Conservation (phyloP, 2,113 vertebrate species). For the Macrotis lagotis region DNA sequence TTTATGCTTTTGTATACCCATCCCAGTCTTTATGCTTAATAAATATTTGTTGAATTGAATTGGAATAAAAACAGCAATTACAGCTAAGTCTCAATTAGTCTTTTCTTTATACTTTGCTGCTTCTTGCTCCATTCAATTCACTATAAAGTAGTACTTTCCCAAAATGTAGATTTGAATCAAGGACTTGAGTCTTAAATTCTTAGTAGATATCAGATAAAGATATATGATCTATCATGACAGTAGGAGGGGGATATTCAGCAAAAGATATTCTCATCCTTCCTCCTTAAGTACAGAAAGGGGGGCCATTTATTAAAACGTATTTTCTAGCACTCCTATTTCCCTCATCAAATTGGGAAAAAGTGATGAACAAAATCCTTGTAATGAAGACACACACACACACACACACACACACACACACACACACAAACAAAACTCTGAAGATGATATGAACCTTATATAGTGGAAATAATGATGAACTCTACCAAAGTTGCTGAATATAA, state of each 20-base stretch:
- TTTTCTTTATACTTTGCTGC: not conserved
- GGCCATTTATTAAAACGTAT: not conserved
- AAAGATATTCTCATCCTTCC: not conserved
- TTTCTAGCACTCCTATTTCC: not conserved
- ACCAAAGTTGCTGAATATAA: not conserved
- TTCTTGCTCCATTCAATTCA: not conserved
- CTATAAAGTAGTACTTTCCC: not conserved
- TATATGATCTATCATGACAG: not conserved
- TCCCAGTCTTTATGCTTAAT: too few relatives aligned
- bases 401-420: too few relatives aligned
- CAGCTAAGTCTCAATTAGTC: not conserved
- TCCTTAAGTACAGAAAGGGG: not conserved
- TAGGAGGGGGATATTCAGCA: not conserved
- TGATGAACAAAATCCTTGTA: not conserved
- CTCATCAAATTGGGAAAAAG: not conserved
- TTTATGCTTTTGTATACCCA: too few relatives aligned
- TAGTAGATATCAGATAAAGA: not conserved
- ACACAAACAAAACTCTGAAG: too few relatives aligned
- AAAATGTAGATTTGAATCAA: not conserved
- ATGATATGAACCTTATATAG: too few relatives aligned
- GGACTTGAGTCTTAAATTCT: not conserved
- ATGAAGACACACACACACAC: not conserved
- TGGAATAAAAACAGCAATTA: not conserved
- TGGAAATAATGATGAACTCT: too few relatives aligned
- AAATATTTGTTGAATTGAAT: too few relatives aligned